phyloP scores from a whole-genome alignment of 2,888 invertebrate species.

The Tanytarsus gracilentus region DNA sequence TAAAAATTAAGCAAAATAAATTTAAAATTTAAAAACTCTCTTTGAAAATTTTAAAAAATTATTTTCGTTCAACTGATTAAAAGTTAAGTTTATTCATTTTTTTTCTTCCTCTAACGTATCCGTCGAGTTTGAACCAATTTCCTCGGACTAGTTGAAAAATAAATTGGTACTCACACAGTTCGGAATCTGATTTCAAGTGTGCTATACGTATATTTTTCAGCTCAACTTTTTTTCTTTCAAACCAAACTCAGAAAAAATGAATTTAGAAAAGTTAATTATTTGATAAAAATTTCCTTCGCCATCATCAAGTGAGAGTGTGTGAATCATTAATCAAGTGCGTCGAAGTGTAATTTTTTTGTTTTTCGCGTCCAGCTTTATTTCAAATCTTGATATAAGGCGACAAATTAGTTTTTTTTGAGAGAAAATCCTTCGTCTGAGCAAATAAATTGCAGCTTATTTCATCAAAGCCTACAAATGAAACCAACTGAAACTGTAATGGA shows the following conservation, averaged over 20 bases:
- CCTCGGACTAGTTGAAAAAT: no score
- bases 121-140: no score
- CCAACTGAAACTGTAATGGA: slow-evolving; percentile 23
- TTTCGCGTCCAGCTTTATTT: neutral
- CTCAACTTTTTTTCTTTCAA: neutral
- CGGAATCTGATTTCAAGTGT: neutral
- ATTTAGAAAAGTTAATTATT: slow-evolving; percentile 26
- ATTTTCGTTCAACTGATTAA: no score
- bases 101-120: no score
- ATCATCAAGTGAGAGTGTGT: slow-evolving; percentile 16
- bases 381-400: neutral
- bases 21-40: no score
- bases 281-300: slow-evolving; percentile 6
- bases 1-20: no score
- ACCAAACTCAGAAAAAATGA: slow-evolving; percentile 20
- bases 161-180: neutral
- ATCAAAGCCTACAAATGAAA: slow-evolving; percentile 20
- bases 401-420: neutral
- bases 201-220: neutral
- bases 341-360: slow-evolving; percentile 1
- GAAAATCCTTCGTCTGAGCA: neutral
- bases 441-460: neutral
- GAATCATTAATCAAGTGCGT: slow-evolving; percentile 22
- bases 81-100: no score
- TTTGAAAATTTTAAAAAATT: no score